Evolutionary conservation across 2,888 invertebrate genomes (phyloP).

Genomic region (Rhogogaster chlorosoma): DNA sequence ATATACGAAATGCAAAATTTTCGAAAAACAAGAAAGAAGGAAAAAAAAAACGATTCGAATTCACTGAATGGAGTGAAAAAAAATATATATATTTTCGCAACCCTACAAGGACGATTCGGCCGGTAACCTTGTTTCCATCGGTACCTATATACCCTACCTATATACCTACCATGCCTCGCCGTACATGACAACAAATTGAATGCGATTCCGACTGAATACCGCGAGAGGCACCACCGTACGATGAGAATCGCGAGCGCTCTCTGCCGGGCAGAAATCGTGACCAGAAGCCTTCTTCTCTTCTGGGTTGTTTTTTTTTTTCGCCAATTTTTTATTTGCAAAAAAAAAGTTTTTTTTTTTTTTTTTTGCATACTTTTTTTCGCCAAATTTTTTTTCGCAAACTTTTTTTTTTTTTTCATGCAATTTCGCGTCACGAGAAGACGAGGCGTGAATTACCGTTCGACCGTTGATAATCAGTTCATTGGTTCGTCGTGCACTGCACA

Average conservation of each 20-base stretch:
- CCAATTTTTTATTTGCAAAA: neutral
- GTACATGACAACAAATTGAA: neutral
- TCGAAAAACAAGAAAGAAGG: too few species aligned
- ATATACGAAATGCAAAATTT: too few species aligned
- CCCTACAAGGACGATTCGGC: neutral
- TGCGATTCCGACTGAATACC: neutral
- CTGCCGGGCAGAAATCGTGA: neutral
- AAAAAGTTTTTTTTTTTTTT: neutral
- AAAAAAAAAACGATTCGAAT: too few species aligned
- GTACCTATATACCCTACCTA: neutral
- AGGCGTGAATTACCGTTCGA: neutral
- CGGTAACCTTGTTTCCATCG: neutral
- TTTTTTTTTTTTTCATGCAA: too few species aligned
- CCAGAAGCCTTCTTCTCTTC: neutral
- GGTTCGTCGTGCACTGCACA: neutral
- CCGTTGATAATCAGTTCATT: neutral
- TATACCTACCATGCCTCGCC: neutral
- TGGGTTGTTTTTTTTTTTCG: neutral
- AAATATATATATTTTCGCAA: too few species aligned
- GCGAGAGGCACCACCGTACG: slow-evolving; percentile 1
- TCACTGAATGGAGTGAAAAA: too few species aligned
- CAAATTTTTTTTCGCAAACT: too few species aligned
- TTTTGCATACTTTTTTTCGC: neutral
- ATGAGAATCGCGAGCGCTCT: neutral
- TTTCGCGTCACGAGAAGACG: neutral